Evolutionary conservation across 1,140 invertebrate genomes (phyloP), one percentile per base, ranked within the genome.

Genomic region (Ips typographus): DNA sequence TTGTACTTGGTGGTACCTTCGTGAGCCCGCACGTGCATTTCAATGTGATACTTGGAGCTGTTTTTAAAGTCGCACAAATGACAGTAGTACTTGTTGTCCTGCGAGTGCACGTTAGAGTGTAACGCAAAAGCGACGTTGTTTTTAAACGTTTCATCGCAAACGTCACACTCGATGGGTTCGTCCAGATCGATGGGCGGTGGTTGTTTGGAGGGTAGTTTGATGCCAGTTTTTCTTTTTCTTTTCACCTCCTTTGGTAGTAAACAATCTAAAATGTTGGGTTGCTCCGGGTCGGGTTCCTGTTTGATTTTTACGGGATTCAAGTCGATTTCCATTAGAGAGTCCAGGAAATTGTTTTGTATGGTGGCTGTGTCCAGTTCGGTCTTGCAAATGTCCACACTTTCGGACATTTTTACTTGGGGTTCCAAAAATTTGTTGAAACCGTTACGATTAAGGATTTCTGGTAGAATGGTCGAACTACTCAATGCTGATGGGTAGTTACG

Each of bases 121-220:
- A 79, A 64, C 1, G 72, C 76, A 60, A 75, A 77, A 6, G 69
- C 72, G 1, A 77, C 64, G 57, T 74, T 78, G 43, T 77, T 76
- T 37, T 74, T 75, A 61, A 76, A 79, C 2, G 73, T 78, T 40
- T 71, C 67, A 42, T 75, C 74, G 56, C 77, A 79, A 44, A 75
- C 65, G 36, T 78, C 77, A 60, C 77, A 78, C 58, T 76, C 76
- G 7, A 79, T 72, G 1, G 74, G 71, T 38, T 76, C 73, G 37
- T 75, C 72, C 37, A 72, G 51, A 71, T 87, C 85, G 0, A 82
- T 82, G 55, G 84, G 82, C 71, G 81, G 78, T 56, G 87, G 85
- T 47, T 83, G 82, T 53, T 82, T 79, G 72, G 71, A 42, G 1
- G 49, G 52, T 5, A 6, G 6, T 42, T 53, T 63, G 2, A 58